Base-by-base conservation (phyloP, 2,888 invertebrate genomes). In the Cryptocephalus moraei region DNA sequence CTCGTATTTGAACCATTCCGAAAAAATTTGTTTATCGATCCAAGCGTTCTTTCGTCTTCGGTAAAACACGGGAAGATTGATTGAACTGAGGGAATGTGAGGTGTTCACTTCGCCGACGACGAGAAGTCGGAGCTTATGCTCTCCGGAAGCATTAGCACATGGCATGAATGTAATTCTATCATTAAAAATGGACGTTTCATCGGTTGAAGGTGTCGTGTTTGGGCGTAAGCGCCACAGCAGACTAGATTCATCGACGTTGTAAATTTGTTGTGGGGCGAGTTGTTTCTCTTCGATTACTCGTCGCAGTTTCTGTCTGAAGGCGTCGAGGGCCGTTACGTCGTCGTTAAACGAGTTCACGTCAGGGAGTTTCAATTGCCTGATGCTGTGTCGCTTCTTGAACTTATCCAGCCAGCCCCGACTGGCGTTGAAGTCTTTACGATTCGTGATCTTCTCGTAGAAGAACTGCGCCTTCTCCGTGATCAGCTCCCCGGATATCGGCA, bases 321-420 rank as follows among this genome's bases (percentile, higher is more conserved):
- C 48, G 13, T 11, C 11, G 41, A 55, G 46, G n/a, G 53, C 52
- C 14, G 41, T 33, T 34, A 43, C 40, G 10, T 13, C 22, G 34
- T 57, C 50, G 44, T 49, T 52, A 1, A 52, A 57, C n/a, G 56
- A 41, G 51, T 52, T 52, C 52, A 56, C 55, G 10, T 56, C 54
- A 47, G 49, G 47, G 2, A 58, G 41, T 14, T 50, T 53, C 39
- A 57, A 49, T 40, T 47, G 46, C 32, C 56, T 49, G 32, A 57
- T 57, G 32, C 54, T 51, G 40, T 53, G 44, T 33, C 56, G 44
- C 33, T n/a, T 9, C 39, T 56, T 55, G 40, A 58, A 56, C 53
- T 53, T 58, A 44, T 53, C 48, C 9, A 58, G 41, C 56, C 58
- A 58, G 34, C 55, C 56, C 31, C 42, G 44, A 41, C 56, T 56